These are phyloP conservation scores for Crypturellus tataupa DNA, from an alignment of 2,797 vertebrate species.

Conservation along the genomic window DNA sequence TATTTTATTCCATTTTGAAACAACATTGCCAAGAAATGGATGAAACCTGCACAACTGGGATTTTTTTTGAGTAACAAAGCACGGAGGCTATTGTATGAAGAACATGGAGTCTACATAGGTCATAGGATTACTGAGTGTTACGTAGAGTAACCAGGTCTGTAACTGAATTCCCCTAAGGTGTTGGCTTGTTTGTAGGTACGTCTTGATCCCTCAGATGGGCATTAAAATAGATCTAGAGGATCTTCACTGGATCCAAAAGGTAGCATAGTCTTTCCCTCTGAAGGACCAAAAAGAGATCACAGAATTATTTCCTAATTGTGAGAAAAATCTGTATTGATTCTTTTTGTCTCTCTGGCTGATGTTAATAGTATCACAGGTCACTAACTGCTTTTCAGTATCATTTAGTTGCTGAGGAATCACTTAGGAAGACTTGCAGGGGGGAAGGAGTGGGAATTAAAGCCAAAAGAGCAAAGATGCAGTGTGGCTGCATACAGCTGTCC, in stretches of 20 bases:
- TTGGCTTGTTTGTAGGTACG: slow-evolving; percentile 37
- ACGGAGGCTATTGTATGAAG: background rate
- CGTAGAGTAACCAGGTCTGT: slow-evolving; percentile 42
- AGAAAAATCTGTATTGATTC: slow-evolving; percentile 83
- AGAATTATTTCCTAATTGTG: slow-evolving; percentile 86
- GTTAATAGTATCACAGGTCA: slow-evolving; percentile 73
- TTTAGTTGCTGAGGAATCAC: slow-evolving; percentile 75
- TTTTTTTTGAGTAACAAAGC: background rate
- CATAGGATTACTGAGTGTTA: slow-evolving; percentile 36
- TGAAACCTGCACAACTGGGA: background rate
- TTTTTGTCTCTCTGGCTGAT: slow-evolving; percentile 63
- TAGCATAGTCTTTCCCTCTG: slow-evolving; percentile 17
- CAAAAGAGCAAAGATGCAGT: background rate
- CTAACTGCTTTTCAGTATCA: slow-evolving; percentile 70
- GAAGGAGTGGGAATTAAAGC: background rate
- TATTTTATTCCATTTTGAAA: background rate
- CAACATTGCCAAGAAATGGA: background rate
- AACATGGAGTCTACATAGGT: background rate
- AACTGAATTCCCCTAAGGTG: slow-evolving; percentile 32
- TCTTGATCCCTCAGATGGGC: slow-evolving; percentile 48
- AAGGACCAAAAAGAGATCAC: slow-evolving; percentile 53
- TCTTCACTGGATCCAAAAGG: slow-evolving; percentile 28
- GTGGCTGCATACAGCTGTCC: background rate
- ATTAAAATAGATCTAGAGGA: slow-evolving; percentile 43
- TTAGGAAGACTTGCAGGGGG: slow-evolving; percentile 5